Evolutionary conservation across 2,888 invertebrate species (phyloP).

Genomic region (Eupithecia dodoneata): DNA sequence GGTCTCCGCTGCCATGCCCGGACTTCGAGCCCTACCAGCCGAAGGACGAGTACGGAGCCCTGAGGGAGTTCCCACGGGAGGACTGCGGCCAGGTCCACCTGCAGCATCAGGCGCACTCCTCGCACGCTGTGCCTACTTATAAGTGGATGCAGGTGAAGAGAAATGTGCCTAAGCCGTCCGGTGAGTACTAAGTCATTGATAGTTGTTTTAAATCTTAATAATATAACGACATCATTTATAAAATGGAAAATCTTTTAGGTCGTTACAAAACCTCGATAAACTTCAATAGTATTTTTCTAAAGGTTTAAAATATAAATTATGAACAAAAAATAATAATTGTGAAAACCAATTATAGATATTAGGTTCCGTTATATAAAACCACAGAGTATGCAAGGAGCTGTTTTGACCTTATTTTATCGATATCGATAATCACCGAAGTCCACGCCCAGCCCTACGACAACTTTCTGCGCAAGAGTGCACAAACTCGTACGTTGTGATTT

Average conservation of each 20-base stretch:
- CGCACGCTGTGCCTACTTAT: constrained; percentile 93
- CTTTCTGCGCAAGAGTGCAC: constrained; percentile 16
- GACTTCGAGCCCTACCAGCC: constrained; percentile 86
- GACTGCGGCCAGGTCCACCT: constrained; percentile 68
- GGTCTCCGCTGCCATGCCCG: constrained; percentile 80
- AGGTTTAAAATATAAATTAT: too few relatives aligned
- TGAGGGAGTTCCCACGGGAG: constrained; percentile 69
- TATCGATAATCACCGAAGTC: not conserved
- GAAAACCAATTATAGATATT: not conserved
- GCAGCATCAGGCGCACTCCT: constrained; percentile 71
- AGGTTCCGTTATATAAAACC: not conserved
- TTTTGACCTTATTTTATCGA: not conserved
- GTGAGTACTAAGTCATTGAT: constrained; percentile 82
- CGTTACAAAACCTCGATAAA: too few relatives aligned
- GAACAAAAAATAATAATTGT: not conserved
- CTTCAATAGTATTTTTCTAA: too few relatives aligned
- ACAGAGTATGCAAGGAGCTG: not conserved
- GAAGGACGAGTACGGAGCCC: constrained; percentile 85
- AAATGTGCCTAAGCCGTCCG: constrained; percentile 96
- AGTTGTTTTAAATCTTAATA: not conserved
- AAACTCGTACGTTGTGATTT: not conserved
- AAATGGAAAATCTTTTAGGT: too few relatives aligned
- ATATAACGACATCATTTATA: not conserved
- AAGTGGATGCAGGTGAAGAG: constrained; percentile 99
- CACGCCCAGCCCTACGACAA: not conserved